Evolutionary conservation across 2,797 vertebrate species (phyloP), one percentile per base, ranked within the genome.

Genomic region (Hypotaenidia philippensis): DNA sequence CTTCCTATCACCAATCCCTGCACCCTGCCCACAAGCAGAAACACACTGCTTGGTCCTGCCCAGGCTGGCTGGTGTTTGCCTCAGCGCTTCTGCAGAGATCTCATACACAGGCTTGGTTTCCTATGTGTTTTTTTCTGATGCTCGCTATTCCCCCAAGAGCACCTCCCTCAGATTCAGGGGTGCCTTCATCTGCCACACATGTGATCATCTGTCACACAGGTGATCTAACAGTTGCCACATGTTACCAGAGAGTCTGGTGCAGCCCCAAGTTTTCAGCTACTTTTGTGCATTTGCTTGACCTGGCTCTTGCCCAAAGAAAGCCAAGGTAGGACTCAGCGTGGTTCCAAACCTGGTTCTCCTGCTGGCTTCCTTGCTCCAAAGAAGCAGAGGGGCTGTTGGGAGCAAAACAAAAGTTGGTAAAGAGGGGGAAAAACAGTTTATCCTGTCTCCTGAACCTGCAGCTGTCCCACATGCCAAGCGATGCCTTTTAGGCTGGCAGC

Each of bases 361-460:
- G 50, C 41, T 70, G 49, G n/a, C 38, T 82, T 47, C 25, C 32
- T 26, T 23, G 65, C 77, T 83, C 72, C 61, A 55, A 88, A 45
- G 79, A 92, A 38, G 25, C 27, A 94, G 74, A 95, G 78, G 82
- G 13, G 49, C 75, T 94, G 69, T 70, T 87, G 29, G 57, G 40
- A 86, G 75, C 70, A 90, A 95, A 85, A 71, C 57, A 87, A 94
- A 40, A 44, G 41, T 50, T 91, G 66, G 29, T 23, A 69, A 90
- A 63, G 71, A 61, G 76, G 81, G 15, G 27, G 85, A 55, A 57
- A 17, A 69, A 1, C 21, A 50, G 5, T 91, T 87, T 64, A 77
- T 20, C 32, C 60, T 52, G 84, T 69, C 29, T 41, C 36, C 44
- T 50, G 66, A 85, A 88, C 9, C 15, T 85, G 44, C 40, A 76